Conservation (phyloP, 2,888 invertebrate species). For the Alloscopus bannaensis region DNA sequence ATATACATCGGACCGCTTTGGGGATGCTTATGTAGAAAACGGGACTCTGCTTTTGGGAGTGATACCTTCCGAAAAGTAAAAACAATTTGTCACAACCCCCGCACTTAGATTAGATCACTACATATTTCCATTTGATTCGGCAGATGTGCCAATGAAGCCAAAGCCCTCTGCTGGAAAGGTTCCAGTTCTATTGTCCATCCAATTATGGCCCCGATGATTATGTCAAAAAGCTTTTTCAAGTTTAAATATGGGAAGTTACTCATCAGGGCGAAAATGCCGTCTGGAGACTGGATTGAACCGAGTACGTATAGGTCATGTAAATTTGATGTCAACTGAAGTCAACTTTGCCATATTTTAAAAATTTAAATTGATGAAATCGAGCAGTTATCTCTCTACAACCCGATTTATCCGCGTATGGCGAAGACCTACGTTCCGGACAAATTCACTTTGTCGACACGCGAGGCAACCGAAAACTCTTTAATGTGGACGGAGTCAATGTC, state of each 20-base stretch:
- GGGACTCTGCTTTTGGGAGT: slow-evolving; percentile 56
- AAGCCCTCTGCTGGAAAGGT: slow-evolving; percentile 48
- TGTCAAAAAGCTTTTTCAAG: slow-evolving; percentile 40
- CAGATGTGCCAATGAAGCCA: slow-evolving; percentile 40
- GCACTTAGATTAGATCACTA: too few relatives aligned
- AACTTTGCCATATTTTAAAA: too few relatives aligned
- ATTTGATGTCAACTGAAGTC: too few relatives aligned
- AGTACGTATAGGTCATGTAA: slow-evolving; percentile 24
- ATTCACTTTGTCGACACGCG: slow-evolving; percentile 57
- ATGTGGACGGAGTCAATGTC: slow-evolving; percentile 30
- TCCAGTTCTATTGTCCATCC: slow-evolving; percentile 46
- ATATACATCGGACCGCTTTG: slow-evolving; percentile 52
- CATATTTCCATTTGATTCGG: background rate
- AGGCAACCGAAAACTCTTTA: slow-evolving; percentile 55
- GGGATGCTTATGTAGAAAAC: slow-evolving; percentile 59
- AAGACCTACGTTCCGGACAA: slow-evolving; percentile 49
- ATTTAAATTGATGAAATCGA: background rate
- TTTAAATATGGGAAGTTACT: slow-evolving; percentile 62
- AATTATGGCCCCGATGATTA: slow-evolving; percentile 55
- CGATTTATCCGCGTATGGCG: slow-evolving; percentile 28
- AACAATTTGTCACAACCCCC: too few relatives aligned
- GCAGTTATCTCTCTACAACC: slow-evolving; percentile 61
- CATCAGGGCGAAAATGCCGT: slow-evolving; percentile 63
- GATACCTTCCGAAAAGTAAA: slow-evolving; percentile 28
- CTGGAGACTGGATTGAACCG: slow-evolving; percentile 66